Evolutionary conservation across 2,888 invertebrate genomes (phyloP).

Genomic region (Mayetiola destructor): DNA sequence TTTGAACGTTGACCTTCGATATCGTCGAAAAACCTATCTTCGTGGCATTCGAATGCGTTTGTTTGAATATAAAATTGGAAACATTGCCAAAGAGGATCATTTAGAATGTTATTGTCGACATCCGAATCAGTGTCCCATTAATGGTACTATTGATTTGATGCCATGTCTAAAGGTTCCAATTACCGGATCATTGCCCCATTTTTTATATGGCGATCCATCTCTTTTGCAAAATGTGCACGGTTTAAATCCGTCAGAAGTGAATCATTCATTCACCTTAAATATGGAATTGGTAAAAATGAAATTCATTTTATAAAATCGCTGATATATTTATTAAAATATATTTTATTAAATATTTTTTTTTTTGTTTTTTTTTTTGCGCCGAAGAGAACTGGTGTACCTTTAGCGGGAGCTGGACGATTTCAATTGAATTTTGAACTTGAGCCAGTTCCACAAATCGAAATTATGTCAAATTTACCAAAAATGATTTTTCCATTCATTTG

Average conservation of each 20-base stretch:
- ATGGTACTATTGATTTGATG: slow-evolving; percentile 54
- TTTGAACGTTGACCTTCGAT: slow-evolving; percentile 42
- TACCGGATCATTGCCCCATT: slow-evolving; percentile 65
- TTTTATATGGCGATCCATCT: slow-evolving; percentile 45
- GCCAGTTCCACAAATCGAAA: slow-evolving; percentile 45
- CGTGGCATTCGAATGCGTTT: background rate
- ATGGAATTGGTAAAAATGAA: slow-evolving; percentile 50
- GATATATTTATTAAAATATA: slow-evolving; percentile 17
- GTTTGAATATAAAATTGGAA: slow-evolving; percentile 38
- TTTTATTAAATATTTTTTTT: background rate
- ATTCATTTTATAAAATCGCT: no score
- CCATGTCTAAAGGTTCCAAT: slow-evolving; percentile 54
- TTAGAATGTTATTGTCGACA: slow-evolving; percentile 28
- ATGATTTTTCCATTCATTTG: slow-evolving; percentile 63
- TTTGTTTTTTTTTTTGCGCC: background rate
- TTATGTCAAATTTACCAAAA: slow-evolving; percentile 49
- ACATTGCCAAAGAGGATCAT: slow-evolving; percentile 45
- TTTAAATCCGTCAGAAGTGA: slow-evolving; percentile 47
- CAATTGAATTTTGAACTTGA: slow-evolving; percentile 58
- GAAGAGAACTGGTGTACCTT: slow-evolving; percentile 48
- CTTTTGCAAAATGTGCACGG: slow-evolving; percentile 38
- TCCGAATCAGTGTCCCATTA: slow-evolving; percentile 52
- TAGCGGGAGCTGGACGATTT: slow-evolving; percentile 55
- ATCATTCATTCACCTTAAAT: slow-evolving; percentile 57
- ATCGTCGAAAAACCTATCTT: slow-evolving; percentile 42